A percentile compares a stretch with the other conserved stretches of the same genome.
phyloP scores from a whole-genome alignment of 2,888 invertebrate species.

The Philonicus albiceps region DNA sequence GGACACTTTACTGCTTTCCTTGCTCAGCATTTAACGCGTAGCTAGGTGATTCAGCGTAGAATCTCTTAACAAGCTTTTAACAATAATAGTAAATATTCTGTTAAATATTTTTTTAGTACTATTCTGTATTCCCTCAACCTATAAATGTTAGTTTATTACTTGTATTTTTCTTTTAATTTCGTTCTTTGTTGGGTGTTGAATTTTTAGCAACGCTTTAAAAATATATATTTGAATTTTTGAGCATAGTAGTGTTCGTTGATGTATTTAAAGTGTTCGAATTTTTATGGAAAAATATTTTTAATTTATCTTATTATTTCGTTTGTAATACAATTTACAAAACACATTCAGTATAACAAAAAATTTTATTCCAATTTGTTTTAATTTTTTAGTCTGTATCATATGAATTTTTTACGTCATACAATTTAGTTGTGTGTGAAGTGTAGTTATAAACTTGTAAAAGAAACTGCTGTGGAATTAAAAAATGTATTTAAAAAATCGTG shows the following conservation, averaged over 20 bases:
- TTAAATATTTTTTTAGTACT: background rate
- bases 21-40: background rate
- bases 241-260: background rate
- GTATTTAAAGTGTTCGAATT: background rate
- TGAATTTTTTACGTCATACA: background rate
- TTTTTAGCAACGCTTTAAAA: background rate
- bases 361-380: background rate
- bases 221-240: background rate
- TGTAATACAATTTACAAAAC: background rate
- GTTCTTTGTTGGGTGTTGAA: constrained; percentile 21
- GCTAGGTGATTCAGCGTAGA: background rate
- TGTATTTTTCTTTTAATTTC: background rate
- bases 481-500: background rate
- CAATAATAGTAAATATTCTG: background rate
- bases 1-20: background rate
- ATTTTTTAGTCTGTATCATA: background rate
- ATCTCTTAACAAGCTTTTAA: constrained; percentile 21
- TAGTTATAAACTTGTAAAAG: background rate
- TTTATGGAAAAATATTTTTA: background rate
- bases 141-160: constrained; percentile 1
- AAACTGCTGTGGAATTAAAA: background rate
- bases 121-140: background rate
- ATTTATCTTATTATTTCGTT: background rate
- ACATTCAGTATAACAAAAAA: background rate
- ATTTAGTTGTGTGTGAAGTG: background rate